Base-by-base conservation (phyloP, 2,113 vertebrate genomes). In the Scophthalmus maximus region DNA sequence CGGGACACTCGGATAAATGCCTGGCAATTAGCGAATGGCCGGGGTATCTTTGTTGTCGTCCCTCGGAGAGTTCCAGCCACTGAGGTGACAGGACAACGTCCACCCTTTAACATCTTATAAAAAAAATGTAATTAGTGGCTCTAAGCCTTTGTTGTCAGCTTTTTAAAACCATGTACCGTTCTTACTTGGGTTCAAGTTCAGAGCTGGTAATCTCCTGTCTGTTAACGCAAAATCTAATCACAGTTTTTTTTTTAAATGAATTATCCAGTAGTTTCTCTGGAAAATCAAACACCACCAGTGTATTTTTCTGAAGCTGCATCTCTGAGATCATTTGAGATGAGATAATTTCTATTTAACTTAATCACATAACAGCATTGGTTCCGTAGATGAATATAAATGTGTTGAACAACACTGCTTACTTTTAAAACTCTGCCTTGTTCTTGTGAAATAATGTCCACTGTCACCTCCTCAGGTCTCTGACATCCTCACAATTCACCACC, bases 1-100 rank as follows among this genome's bases (percentile, higher is more conserved):
- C 5, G 40, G 53, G 58, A 65, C 46, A 29, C 66, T 34, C 9
- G 44, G 61, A 52, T 81, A 51, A 81, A 73, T 78, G 67, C 47
- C 51, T 70, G 61, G 56, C 53, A 82, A 76, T 83, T 82, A 78
- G 40, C 47, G 50, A 68, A 68, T 8, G 62, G 50, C 64, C 4
- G 7, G 62, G n/a, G 50, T 60, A 46, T 60, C 26, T 59, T 52
- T 65, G 56, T 55, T 49, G 40, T 65, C 25, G 38, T 67, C 26
- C 60, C 44, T 17, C 9, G 29, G 36, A 67, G 52, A 53, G 8
- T 44, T 76, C 46, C 65, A 58, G 42, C 66, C 51, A 40, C 18
- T 80, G 47, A 69, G 56, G 55, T 81, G 63, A 56, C 15, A 51
- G 36, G n/a, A 66, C 42, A 46, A 52, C 36, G 23, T 7, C 52